phyloP scores from a whole-genome alignment of 2,888 invertebrate species.

The Cerceris rybyensis region DNA sequence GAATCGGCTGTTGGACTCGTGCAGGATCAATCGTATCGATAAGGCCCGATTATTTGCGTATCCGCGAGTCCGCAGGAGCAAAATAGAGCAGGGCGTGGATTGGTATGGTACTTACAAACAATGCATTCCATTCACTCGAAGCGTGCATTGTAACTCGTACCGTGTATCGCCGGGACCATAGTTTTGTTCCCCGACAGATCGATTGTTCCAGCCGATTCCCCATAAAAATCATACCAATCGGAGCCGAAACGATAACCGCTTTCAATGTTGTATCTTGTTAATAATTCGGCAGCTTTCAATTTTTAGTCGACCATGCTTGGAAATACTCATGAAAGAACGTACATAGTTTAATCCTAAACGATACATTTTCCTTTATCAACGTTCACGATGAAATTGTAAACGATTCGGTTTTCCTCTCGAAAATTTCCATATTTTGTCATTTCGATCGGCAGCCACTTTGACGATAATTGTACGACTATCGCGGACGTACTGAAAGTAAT shows the following conservation, averaged over 20 bases:
- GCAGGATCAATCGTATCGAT: neutral
- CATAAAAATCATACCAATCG: neutral
- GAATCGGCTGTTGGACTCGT: neutral
- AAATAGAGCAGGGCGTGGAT: neutral
- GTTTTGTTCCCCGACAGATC: neutral
- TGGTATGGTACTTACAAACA: too few relatives aligned
- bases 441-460: neutral
- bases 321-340: neutral
- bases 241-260: neutral
- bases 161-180: neutral
- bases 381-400: neutral
- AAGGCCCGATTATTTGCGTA: neutral
- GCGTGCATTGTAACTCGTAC: neutral
- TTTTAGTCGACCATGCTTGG: neutral
- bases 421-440: neutral
- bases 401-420: neutral
- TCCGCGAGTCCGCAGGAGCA: neutral
- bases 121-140: neutral
- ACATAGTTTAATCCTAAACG: too few relatives aligned
- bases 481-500: conserved; percentile 22
- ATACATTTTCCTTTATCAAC: too few relatives aligned
- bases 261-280: too few relatives aligned
- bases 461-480: conserved; percentile 31
- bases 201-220: neutral
- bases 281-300: neutral